phyloP scores from a whole-genome alignment of 2,797 vertebrate species.

The Sparidentex hasta region DNA sequence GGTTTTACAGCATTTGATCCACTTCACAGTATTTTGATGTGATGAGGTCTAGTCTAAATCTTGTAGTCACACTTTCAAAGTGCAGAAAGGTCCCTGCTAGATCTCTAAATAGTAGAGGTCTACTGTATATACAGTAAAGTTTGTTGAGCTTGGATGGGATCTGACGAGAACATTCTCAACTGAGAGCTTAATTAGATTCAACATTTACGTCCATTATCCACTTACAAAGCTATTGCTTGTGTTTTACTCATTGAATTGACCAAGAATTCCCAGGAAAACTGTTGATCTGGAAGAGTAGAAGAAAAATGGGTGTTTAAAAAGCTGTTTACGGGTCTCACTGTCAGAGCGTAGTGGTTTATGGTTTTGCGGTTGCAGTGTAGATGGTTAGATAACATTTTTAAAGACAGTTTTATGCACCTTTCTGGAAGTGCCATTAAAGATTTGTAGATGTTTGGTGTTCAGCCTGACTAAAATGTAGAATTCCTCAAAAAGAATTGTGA shows the following conservation, averaged over 20 bases:
- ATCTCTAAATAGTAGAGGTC: neutral
- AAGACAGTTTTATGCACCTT: neutral
- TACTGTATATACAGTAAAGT: neutral
- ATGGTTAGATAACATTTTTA: neutral
- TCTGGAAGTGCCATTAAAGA: conserved; percentile 2
- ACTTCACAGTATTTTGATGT: neutral
- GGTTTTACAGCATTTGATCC: neutral
- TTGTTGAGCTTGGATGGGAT: neutral
- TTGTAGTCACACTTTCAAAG: neutral
- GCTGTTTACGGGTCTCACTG: neutral
- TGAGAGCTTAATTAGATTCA: conserved; percentile 13
- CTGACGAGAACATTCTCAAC: neutral
- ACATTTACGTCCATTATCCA: conserved; percentile 37
- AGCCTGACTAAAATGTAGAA: neutral
- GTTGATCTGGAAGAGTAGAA: neutral
- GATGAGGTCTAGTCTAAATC: neutral
- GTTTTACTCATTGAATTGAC: neutral
- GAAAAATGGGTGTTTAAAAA: neutral
- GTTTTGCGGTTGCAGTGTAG: conserved; percentile 2
- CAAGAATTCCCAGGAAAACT: conserved; percentile 8
- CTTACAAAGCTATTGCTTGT: conserved; percentile 7
- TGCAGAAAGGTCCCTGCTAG: neutral
- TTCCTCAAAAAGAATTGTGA: neutral
- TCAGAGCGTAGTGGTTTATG: neutral
- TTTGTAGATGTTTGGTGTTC: no score